phyloP scores from a whole-genome alignment of 2,113 vertebrate genomes.

The Lagenorhynchus albirostris region DNA sequence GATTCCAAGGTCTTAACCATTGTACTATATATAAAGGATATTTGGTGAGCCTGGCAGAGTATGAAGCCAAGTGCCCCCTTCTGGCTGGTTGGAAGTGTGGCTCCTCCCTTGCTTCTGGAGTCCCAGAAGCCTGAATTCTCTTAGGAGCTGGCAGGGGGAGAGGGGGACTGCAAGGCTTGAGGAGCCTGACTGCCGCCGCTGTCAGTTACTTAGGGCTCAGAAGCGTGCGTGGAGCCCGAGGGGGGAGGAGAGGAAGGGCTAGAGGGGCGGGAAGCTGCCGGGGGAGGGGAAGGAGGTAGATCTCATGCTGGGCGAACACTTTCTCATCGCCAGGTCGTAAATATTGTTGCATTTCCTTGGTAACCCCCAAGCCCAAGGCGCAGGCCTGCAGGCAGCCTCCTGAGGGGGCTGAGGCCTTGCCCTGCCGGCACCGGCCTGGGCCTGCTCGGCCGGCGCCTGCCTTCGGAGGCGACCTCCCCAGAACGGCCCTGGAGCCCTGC shows the following conservation, averaged over 20 bases:
- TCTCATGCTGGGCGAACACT: neutral
- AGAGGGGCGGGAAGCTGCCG: neutral
- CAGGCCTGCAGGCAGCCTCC: neutral
- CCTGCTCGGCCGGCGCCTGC: neutral
- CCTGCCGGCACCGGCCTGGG: neutral
- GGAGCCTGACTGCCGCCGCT: accelerated
- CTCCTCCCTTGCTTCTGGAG: neutral
- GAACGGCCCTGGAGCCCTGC: neutral
- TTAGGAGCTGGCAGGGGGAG: too few relatives aligned
- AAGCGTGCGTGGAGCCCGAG: accelerated
- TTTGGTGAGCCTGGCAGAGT: neutral
- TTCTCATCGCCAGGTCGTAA: neutral
- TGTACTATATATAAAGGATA: neutral
- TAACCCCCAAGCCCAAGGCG: neutral
- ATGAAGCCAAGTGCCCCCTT: neutral
- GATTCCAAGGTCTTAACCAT: neutral
- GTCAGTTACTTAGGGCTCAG: neutral
- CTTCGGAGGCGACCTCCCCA: neutral
- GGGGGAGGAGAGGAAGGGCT: too few relatives aligned
- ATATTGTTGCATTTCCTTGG: slow-evolving; percentile 59
- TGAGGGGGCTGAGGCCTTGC: neutral
- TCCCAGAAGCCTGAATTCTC: neutral
- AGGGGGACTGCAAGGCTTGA: accelerated
- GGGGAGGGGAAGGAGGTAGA: neutral
- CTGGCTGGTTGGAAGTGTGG: neutral